Evolutionary conservation across 2,888 invertebrate species (phyloP).

Genomic region (Gymnocheta viridis): DNA sequence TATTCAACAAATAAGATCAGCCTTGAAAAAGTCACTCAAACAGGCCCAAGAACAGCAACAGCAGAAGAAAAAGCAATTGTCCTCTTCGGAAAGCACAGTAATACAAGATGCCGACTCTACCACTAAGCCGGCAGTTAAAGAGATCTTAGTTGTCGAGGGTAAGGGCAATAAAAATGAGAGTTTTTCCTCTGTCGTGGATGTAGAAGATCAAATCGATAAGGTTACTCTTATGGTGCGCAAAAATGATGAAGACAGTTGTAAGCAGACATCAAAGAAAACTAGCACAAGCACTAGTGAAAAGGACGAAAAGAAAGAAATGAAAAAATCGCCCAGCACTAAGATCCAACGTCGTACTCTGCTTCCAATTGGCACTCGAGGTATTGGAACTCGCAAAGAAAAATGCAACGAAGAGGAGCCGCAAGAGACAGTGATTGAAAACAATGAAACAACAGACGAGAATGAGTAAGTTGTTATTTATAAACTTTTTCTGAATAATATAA

Average conservation of each 20-base stretch:
- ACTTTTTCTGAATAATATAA: not conserved
- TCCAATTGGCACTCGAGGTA: not conserved
- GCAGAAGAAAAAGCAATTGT: slow-evolving; percentile 75
- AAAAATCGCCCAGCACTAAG: slow-evolving; percentile 33
- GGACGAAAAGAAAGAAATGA: slow-evolving; percentile 58
- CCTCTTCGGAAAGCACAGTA: slow-evolving; percentile 73
- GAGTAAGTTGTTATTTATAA: slow-evolving; percentile 38
- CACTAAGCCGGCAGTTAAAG: slow-evolving; percentile 75
- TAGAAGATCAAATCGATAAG: slow-evolving; percentile 72
- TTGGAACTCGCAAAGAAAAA: slow-evolving; percentile 33
- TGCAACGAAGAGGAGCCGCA: not conserved
- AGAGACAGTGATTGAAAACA: not conserved
- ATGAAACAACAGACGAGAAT: slow-evolving; percentile 7
- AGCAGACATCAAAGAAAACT: slow-evolving; percentile 3
- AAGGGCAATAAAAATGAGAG: slow-evolving; percentile 69
- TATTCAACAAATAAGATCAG: slow-evolving; percentile 74
- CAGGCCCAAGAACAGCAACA: slow-evolving; percentile 78
- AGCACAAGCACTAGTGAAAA: not conserved
- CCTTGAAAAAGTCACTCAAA: slow-evolving; percentile 77
- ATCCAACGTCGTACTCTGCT: slow-evolving; percentile 49
- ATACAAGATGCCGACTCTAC: slow-evolving; percentile 79
- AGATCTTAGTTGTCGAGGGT: slow-evolving; percentile 74
- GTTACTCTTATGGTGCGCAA: slow-evolving; percentile 69
- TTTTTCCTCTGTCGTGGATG: slow-evolving; percentile 60
- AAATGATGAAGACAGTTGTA: slow-evolving; percentile 38